These are phyloP conservation scores for Leguminivora glycinivorella DNA, from an alignment of 1,140 invertebrate genomes.

Conservation along the genomic window DNA sequence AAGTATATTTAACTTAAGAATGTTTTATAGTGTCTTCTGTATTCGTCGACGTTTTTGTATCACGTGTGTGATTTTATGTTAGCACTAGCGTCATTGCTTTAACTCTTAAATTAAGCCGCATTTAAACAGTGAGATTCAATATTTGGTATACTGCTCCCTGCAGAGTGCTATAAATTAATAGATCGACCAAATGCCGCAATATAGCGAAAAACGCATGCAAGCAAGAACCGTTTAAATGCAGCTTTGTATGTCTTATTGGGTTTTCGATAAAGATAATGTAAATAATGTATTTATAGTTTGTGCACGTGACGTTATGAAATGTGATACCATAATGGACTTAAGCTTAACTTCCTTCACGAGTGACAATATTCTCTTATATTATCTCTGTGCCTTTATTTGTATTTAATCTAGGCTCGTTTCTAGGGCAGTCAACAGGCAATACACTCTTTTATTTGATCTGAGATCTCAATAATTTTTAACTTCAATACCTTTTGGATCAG, in stretches of 20 bases:
- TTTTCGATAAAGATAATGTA: background rate
- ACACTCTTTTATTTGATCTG: background rate
- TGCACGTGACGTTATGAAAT: background rate
- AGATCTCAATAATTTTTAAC: background rate
- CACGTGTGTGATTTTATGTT: background rate
- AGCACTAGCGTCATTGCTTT: background rate
- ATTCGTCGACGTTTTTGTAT: background rate
- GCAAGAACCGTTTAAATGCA: too few relatives aligned
- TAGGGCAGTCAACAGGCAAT: background rate
- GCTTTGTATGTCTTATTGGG: background rate
- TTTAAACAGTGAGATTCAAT: too few relatives aligned
- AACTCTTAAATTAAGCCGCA: background rate
- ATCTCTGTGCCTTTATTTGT: constrained; percentile 6
- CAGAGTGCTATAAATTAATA: too few relatives aligned
- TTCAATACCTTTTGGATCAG: background rate
- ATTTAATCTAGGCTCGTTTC: constrained; percentile 5
- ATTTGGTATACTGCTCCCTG: too few relatives aligned
- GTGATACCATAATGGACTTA: constrained; percentile 1
- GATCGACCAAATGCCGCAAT: too few relatives aligned
- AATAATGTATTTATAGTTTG: background rate
- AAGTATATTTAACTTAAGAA: background rate
- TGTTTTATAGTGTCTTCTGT: constrained; percentile 1
- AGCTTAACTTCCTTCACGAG: constrained; percentile 12
- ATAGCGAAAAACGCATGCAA: too few relatives aligned
- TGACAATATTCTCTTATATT: constrained; percentile 15